Evolutionary conservation across 2,113 vertebrate genomes (phyloP).

Genomic region (Rhinoptilus africanus): DNA sequence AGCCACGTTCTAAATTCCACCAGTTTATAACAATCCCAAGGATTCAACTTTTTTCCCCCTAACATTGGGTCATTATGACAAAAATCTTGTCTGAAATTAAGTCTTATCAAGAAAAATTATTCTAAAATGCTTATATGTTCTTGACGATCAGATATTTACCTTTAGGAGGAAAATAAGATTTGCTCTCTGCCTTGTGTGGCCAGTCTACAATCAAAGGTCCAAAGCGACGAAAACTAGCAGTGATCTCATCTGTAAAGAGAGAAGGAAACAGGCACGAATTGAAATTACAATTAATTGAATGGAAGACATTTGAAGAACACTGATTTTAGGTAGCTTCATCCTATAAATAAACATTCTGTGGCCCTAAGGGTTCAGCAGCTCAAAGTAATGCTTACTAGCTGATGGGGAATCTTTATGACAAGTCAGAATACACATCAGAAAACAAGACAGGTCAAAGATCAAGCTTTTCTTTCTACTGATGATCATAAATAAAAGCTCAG

Average conservation of each 20-base stretch:
- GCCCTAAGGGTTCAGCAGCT: neutral
- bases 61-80: neutral
- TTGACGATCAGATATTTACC: slow-evolving; percentile 72
- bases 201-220: slow-evolving; percentile 98
- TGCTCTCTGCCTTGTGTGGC: slow-evolving; percentile 99
- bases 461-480: neutral
- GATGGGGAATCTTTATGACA: neutral
- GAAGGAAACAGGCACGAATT: neutral
- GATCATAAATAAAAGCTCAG: neutral
- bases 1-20: neutral
- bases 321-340: neutral
- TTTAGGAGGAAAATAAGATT: slow-evolving; percentile 99
- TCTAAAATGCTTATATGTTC: neutral
- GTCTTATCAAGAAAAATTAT: neutral
- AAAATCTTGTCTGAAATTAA: neutral
- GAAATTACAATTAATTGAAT: neutral
- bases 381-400: neutral
- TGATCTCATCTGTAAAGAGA: slow-evolving; percentile 88
- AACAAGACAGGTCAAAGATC: neutral
- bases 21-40: neutral
- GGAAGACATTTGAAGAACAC: neutral
- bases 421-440: neutral
- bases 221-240: slow-evolving; percentile 97
- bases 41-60: neutral
- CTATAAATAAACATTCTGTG: neutral